Evolutionary conservation across 2,888 invertebrate genomes (phyloP).

Genomic region (Leptogaster cylindrica): DNA sequence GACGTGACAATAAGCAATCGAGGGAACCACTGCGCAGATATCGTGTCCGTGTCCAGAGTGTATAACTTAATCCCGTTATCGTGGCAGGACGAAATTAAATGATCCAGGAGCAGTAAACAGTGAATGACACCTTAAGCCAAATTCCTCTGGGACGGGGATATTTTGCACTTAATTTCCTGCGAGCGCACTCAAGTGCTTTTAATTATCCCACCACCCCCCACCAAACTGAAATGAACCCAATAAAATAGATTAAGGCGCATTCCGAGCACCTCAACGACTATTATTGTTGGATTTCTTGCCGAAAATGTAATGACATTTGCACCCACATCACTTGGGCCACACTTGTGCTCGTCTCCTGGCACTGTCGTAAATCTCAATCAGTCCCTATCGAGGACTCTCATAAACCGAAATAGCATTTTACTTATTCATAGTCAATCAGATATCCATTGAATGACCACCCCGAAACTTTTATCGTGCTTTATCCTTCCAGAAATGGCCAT

Average conservation of each 20-base stretch:
- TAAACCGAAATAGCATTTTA: conserved; percentile 46
- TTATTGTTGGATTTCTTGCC: conserved; percentile 26
- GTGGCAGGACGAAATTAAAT: conserved; percentile 1
- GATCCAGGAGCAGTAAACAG: conserved; percentile 5
- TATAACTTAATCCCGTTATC: no score
- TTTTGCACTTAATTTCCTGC: conserved; percentile 28
- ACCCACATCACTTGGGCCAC: conserved; percentile 8
- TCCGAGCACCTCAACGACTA: conserved; percentile 36
- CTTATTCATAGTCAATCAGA: conserved; percentile 45
- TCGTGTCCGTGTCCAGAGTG: no score
- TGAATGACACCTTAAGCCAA: conserved; percentile 7
- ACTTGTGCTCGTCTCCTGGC: conserved; percentile 26
- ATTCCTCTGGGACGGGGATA: neutral
- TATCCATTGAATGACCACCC: conserved; percentile 45
- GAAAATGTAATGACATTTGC: conserved; percentile 29
- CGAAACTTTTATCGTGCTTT: conserved; percentile 20
- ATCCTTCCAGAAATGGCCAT: conserved; percentile 3
- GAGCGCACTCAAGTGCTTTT: conserved; percentile 23
- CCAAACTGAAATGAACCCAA: conserved; percentile 22
- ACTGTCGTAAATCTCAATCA: conserved; percentile 45
- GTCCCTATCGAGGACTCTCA: conserved; percentile 38
- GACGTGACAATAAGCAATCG: no score
- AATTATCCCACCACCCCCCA: conserved; percentile 37
- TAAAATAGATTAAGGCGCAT: conserved; percentile 41
- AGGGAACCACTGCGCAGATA: no score